Percentiles rank a stretch among this genome's conserved stretches.
Conservation (phyloP, 2,113 vertebrate genomes). For the Condylura cristata region DNA sequence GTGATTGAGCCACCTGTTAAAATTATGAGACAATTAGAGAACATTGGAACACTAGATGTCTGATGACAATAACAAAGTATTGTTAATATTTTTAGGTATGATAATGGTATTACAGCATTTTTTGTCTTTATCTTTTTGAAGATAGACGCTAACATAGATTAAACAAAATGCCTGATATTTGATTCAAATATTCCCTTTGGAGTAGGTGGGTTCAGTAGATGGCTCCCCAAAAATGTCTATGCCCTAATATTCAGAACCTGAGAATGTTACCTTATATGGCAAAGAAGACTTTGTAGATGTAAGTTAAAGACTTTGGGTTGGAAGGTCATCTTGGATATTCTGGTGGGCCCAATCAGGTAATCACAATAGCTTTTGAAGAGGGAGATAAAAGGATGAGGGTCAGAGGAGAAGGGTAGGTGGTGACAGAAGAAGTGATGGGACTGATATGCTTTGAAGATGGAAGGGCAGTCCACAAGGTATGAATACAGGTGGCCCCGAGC, state of each 20-base stretch:
- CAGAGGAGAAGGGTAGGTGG: neutral
- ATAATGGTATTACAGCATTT: neutral
- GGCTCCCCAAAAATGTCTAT: neutral
- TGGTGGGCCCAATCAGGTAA: neutral
- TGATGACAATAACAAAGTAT: neutral
- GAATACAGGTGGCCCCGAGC: neutral
- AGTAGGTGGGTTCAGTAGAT: neutral
- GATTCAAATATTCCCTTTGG: neutral
- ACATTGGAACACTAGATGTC: neutral
- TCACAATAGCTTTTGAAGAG: neutral
- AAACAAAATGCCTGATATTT: neutral
- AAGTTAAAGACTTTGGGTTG: neutral
- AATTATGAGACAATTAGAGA: neutral
- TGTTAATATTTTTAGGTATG: neutral
- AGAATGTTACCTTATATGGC: neutral
- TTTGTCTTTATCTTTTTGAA: neutral
- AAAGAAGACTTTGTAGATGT: neutral
- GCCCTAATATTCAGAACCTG: neutral
- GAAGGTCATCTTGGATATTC: neutral
- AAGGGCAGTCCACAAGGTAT: neutral
- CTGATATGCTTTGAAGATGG: neutral
- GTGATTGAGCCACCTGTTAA: neutral
- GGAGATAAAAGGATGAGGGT: neutral
- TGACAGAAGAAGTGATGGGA: neutral
- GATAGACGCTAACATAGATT: neutral